Evolutionary conservation across 1,140 invertebrate species (phyloP).

Genomic region (Dufourea novaeangliae): DNA sequence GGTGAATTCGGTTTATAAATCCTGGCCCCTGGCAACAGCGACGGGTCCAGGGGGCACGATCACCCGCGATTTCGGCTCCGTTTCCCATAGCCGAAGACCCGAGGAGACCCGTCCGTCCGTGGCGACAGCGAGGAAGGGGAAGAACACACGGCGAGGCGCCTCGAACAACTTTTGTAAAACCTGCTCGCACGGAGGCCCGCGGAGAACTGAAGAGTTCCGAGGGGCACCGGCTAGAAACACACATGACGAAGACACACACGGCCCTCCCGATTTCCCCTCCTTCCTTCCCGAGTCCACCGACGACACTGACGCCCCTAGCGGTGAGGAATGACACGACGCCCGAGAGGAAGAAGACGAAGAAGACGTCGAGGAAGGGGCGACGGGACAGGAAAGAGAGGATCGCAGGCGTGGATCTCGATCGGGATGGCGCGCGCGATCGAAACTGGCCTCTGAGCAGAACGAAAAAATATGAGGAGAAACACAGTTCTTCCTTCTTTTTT

Average conservation of each 20-base stretch:
- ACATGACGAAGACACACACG: slow-evolving; percentile 60
- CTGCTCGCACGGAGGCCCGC: slow-evolving; percentile 61
- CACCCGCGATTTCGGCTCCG: not conserved
- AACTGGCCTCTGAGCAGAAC: not conserved
- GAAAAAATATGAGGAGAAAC: no score
- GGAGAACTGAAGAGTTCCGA: slow-evolving; percentile 70
- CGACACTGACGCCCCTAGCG: slow-evolving; percentile 71
- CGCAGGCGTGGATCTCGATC: slow-evolving; percentile 34
- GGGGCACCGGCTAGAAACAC: slow-evolving; percentile 58
- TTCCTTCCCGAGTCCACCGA: slow-evolving; percentile 60
- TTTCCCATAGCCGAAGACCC: not conserved
- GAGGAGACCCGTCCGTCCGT: not conserved
- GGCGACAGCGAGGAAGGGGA: not conserved
- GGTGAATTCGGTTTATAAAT: not conserved
- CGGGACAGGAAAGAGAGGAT: slow-evolving; percentile 35
- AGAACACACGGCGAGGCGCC: not conserved
- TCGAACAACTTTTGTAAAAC: slow-evolving; percentile 25
- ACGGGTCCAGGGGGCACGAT: not conserved
- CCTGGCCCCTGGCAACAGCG: no score
- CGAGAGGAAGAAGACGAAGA: slow-evolving; percentile 58
- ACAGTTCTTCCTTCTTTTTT: no score
- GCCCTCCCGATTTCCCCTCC: slow-evolving; percentile 66
- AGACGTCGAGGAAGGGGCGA: slow-evolving; percentile 55
- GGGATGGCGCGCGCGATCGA: slow-evolving; percentile 23
- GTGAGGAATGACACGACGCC: slow-evolving; percentile 67